Evolutionary conservation across 2,113 vertebrate genomes (phyloP).

Genomic region (Pandion haliaetus): DNA sequence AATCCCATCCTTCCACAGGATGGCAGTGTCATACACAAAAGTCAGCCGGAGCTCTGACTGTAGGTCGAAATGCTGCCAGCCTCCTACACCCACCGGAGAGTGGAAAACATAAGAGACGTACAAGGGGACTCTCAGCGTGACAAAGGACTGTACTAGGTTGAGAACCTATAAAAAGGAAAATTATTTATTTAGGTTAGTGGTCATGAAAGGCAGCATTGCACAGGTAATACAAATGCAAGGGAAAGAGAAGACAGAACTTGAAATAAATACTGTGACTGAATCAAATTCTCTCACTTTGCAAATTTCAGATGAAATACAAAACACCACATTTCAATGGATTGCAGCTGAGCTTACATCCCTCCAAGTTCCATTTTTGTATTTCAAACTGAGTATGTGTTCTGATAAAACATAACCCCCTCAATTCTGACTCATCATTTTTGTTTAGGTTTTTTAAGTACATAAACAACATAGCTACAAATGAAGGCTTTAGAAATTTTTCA

Average conservation of each 20-base stretch:
- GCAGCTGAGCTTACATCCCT: not conserved
- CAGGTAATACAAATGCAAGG: not conserved
- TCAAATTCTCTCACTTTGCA: not conserved
- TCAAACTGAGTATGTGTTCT: not conserved
- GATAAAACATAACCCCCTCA: not conserved
- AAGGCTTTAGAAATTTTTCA: not conserved
- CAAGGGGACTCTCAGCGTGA: slow-evolving; percentile 91
- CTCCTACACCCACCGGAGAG: slow-evolving; percentile 84
- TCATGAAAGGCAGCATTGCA: not conserved
- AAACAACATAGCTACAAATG: not conserved
- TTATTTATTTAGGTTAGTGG: not conserved
- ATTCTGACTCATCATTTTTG: not conserved
- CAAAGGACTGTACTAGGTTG: slow-evolving; percentile 93
- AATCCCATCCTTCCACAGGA: slow-evolving; percentile 92
- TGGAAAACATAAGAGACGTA: slow-evolving; percentile 94
- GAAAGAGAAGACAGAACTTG: not conserved
- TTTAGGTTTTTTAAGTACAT: not conserved
- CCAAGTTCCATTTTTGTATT: not conserved
- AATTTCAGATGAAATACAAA: not conserved
- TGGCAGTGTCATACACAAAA: slow-evolving; percentile 97
- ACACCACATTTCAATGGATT: not conserved
- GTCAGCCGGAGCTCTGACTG: slow-evolving; percentile 91
- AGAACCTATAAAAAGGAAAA: slow-evolving; percentile 78
- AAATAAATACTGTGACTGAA: not conserved
- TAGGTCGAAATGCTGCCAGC: slow-evolving; percentile 96